phyloP scores from a whole-genome alignment of 1,140 invertebrate species.

The Aphaenogaster ashmeadi region DNA sequence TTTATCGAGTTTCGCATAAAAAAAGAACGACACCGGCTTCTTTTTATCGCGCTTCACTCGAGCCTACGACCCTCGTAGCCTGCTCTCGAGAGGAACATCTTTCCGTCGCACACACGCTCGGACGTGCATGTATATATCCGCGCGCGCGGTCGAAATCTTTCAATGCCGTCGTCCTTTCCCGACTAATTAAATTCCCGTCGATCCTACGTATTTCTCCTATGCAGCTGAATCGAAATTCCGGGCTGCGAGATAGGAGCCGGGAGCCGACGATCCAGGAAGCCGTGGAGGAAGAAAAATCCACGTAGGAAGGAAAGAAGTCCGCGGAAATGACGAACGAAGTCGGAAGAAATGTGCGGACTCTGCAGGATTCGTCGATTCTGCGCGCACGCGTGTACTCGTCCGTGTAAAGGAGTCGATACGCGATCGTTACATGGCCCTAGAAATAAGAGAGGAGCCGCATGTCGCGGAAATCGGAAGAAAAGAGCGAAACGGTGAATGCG shows the following conservation, averaged over 20 bases:
- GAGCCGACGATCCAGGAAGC: neutral
- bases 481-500: conserved; percentile 20
- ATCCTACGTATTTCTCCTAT: conserved; percentile 70
- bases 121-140: neutral
- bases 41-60: conserved; percentile 46
- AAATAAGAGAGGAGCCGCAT: conserved; percentile 22
- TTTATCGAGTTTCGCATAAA: conserved; percentile 53
- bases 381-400: conserved; percentile 30
- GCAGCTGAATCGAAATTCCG: conserved; percentile 71
- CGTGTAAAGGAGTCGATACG: conserved; percentile 39
- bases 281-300: conserved; percentile 48
- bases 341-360: conserved; percentile 46
- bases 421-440: conserved; percentile 27
- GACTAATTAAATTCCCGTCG: conserved; percentile 78
- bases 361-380: conserved; percentile 37
- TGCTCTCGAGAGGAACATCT: conserved; percentile 40
- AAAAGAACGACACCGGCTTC: conserved; percentile 1
- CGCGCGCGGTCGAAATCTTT: conserved; percentile 45
- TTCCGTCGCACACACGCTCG: neutral
- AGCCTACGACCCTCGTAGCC: conserved; percentile 10
- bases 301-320: conserved; percentile 35
- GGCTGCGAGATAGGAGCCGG: conserved; percentile 6
- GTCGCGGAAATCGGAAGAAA: conserved; percentile 16
- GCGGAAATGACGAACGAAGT: conserved; percentile 46
- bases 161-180: conserved; percentile 34